phyloP scores from a whole-genome alignment of 2,888 invertebrate species.

The Agapostemon virescens region DNA sequence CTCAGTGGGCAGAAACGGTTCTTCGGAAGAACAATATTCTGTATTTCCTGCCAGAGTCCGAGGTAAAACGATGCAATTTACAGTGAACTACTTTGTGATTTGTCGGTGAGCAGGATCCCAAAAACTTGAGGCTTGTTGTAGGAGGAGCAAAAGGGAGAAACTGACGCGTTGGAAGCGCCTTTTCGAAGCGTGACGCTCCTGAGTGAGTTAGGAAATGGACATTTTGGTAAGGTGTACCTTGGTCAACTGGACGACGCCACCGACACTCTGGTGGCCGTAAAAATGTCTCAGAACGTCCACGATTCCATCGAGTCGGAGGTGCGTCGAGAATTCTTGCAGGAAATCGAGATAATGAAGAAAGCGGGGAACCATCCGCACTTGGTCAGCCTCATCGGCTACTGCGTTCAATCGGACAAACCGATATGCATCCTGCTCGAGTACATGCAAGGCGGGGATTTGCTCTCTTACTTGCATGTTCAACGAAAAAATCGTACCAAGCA shows the following conservation, averaged over 20 bases:
- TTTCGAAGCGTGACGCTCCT: conserved; percentile 82
- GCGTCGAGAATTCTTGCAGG: conserved; percentile 86
- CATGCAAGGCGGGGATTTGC: conserved; percentile 89
- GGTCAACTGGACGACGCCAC: conserved; percentile 83
- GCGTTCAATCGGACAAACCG: conserved; percentile 85
- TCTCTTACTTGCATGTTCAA: conserved; percentile 82
- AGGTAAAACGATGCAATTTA: conserved; percentile 61
- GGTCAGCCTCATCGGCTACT: conserved; percentile 88
- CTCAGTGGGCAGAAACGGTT: conserved; percentile 62
- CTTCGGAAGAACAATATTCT: conserved; percentile 71
- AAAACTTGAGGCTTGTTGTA: conserved; percentile 33
- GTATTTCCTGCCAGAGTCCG: conserved; percentile 68
- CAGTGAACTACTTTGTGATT: not conserved
- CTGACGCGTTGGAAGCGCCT: conserved; percentile 82
- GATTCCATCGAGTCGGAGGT: conserved; percentile 70
- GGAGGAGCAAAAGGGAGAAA: conserved; percentile 61
- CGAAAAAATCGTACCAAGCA: conserved; percentile 55
- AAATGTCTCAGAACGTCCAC: conserved; percentile 73
- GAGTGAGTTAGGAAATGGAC: conserved; percentile 86
- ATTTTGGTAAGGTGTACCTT: conserved; percentile 88
- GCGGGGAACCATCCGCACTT: conserved; percentile 90
- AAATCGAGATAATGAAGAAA: conserved; percentile 89
- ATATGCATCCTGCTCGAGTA: conserved; percentile 90
- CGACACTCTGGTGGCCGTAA: conserved; percentile 71
- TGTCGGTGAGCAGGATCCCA: not conserved